Evolutionary conservation across 2,888 invertebrate species (phyloP), one percentile per base, ranked within the genome.

Genomic region (Clistopyga incitator): DNA sequence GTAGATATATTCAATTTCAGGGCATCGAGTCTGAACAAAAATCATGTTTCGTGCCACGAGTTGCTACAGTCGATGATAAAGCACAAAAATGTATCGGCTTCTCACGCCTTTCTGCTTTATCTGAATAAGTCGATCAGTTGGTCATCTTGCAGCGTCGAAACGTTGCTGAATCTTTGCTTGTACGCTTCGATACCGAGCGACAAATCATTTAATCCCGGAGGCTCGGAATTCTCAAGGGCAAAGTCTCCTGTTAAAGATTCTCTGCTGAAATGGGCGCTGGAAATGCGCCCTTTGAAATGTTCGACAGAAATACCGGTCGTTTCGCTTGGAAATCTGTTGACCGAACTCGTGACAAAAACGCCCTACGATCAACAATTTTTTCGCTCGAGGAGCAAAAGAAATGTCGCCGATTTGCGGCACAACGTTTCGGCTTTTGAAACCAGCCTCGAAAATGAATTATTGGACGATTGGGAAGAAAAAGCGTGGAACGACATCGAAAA

Each of bases 21-120:
- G 85, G 93, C 93, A 47, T 90, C 94, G 64, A 94, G 94, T 29
- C 89, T 94, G 85, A 94, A 94, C 86, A 94, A 94, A 78, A 93
- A 93, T 74, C 93, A 94, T 83, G 81, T 72, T 29, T 88, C 92
- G 61, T 93, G 93, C 0, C 94, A 94, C 88, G 87, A 87, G 38
- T 90, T 95, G 10, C 86, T 94, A 1, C 93, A 93, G 82, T 90
- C 91, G 8, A 88, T 95, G 15, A 91, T 95, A 50, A 82, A 82
- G 6, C 84, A 90, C 71, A 88, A 91, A 65, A 91, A 92, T 84
- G 85, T 91, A 18, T 86, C 90, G 4, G 91, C 93, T 85, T 81
- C 91, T 4, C 91, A 92, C 61, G 87, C 87, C n/a, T 88, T 94
- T 23, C 86, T 94, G 1, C 92, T 93, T 4, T 94, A 93, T 74